phyloP scores from a whole-genome alignment of 2,797 vertebrate genomes.

The Esox lucius region DNA sequence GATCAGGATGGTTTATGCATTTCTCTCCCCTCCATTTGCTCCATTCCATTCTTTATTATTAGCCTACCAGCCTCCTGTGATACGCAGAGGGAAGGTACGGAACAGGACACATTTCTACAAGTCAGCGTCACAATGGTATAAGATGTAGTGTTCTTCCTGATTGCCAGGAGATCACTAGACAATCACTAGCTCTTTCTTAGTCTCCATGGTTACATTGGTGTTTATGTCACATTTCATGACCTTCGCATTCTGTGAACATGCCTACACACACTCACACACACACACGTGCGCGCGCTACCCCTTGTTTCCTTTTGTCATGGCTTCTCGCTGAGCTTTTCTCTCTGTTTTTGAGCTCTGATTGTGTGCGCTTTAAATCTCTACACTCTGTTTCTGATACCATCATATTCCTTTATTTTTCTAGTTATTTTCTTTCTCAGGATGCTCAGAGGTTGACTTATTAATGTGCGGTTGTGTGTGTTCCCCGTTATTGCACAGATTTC shows the following conservation, averaged over 20 bases:
- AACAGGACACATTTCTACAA: no score
- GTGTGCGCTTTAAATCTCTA: not conserved
- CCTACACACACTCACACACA: not conserved
- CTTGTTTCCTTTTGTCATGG: not conserved
- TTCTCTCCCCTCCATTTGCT: no score
- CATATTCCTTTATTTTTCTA: not conserved
- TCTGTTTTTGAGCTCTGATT: not conserved
- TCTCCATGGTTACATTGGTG: conserved; percentile 1
- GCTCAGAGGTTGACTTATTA: not conserved
- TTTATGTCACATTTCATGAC: not conserved
- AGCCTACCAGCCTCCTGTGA: no score
- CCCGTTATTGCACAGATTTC: not conserved
- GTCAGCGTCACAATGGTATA: not conserved
- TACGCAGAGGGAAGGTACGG: no score
- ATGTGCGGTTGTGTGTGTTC: not conserved
- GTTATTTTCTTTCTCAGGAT: not conserved
- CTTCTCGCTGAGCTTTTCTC: not conserved
- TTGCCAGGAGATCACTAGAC: not conserved
- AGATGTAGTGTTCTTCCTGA: not conserved
- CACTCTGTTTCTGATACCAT: not conserved
- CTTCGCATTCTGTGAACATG: not conserved
- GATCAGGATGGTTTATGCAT: no score
- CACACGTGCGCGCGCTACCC: not conserved
- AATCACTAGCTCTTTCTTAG: not conserved
- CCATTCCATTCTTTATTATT: no score